phyloP scores from a whole-genome alignment of 1,140 invertebrate genomes.

The Euura saliciscinereae region DNA sequence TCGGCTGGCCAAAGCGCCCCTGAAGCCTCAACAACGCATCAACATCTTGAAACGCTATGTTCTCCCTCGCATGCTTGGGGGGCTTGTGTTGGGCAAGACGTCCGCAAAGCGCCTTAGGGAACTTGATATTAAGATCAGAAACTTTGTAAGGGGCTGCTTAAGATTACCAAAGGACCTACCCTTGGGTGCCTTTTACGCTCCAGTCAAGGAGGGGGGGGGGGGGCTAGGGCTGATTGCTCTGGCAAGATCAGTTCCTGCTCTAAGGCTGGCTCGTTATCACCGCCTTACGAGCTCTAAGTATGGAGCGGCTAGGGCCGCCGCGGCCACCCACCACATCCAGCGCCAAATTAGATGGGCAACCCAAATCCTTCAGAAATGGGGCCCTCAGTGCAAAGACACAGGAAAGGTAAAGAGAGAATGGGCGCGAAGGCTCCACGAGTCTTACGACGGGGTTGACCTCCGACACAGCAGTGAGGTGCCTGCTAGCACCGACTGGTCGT shows the following conservation, averaged over 20 bases:
- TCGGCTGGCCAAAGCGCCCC: constrained; percentile 37
- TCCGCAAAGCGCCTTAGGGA: constrained; percentile 27
- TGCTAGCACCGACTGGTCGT: neutral
- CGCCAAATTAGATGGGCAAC: neutral
- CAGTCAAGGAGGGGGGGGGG: neutral
- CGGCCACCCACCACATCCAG: neutral
- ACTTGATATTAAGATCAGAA: constrained; percentile 37
- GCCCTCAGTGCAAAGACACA: too few species aligned
- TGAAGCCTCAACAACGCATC: constrained; percentile 40
- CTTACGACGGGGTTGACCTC: too few species aligned
- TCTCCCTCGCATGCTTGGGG: constrained; percentile 34
- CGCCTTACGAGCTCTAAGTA: neutral
- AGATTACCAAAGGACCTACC: constrained; percentile 34
- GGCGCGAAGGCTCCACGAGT: neutral
- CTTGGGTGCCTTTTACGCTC: neutral
- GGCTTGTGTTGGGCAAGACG: constrained; percentile 33
- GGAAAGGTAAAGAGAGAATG: neutral
- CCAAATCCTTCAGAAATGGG: too few species aligned
- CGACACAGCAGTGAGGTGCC: neutral
- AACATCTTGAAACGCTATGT: constrained; percentile 30
- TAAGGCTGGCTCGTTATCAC: neutral
- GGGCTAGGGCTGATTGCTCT: neutral
- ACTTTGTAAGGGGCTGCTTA: constrained; percentile 36
- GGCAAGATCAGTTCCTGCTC: neutral
- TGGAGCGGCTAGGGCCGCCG: neutral